Conservation (phyloP, 2,888 invertebrate species). For the Quadroppia sp. region DNA sequence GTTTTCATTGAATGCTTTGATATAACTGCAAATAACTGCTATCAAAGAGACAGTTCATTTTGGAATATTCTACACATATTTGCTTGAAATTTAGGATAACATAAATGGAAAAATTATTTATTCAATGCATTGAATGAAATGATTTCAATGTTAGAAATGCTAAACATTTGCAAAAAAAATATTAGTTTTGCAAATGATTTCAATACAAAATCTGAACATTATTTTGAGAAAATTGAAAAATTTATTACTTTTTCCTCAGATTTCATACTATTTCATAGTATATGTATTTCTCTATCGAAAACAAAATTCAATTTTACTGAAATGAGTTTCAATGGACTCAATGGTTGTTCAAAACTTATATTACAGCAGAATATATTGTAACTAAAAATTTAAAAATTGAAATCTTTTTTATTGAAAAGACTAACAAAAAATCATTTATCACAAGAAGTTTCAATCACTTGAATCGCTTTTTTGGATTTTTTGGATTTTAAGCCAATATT, state of each 20-base stretch:
- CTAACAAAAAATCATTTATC: slow-evolving; percentile 33
- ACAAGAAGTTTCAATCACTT: slow-evolving; percentile 18
- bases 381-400: slow-evolving; percentile 29
- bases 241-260: background rate
- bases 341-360: background rate
- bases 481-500: slow-evolving; percentile 16
- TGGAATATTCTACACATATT: too few relatives aligned
- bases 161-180: background rate
- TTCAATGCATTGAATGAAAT: too few relatives aligned
- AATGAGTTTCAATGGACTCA: slow-evolving; percentile 13
- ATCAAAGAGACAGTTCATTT: too few relatives aligned
- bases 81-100: too few relatives aligned
- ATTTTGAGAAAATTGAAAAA: slow-evolving; percentile 18
- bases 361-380: background rate
- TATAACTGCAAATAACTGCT: too few relatives aligned
- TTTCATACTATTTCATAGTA: too few relatives aligned
- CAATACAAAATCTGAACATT: background rate
- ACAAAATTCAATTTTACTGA: background rate
- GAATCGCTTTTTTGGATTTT: too few relatives aligned
- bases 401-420: slow-evolving; percentile 14
- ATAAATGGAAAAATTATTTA: too few relatives aligned
- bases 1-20: too few relatives aligned
- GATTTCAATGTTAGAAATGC: slow-evolving; percentile 9
- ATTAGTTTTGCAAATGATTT: background rate
- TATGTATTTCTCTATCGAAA: too few relatives aligned